These are phyloP conservation scores for Pocota personata DNA, from an alignment of 2,888 invertebrate species.

Conservation along the genomic window DNA sequence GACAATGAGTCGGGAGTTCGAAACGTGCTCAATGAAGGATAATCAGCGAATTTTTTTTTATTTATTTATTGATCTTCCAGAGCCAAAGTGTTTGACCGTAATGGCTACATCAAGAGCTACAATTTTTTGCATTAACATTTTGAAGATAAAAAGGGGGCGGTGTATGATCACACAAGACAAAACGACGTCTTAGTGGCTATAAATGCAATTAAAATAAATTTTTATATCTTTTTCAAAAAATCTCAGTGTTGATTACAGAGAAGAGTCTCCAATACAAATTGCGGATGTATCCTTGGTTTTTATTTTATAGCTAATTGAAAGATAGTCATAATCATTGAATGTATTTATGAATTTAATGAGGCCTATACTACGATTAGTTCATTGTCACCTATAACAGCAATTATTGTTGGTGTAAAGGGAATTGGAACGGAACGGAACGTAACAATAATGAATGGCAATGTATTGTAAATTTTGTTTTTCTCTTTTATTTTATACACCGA, in stretches of 20 bases:
- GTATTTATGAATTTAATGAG: slow-evolving; percentile 13
- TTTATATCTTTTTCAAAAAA: slow-evolving; percentile 9
- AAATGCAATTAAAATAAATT: slow-evolving; percentile 33
- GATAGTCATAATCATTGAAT: background rate
- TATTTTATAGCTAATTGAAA: slow-evolving; percentile 7
- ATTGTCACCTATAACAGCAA: slow-evolving; percentile 29
- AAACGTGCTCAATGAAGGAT: slow-evolving; percentile 30
- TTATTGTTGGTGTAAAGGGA: slow-evolving; percentile 7
- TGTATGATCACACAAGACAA: background rate
- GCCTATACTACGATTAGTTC: background rate
- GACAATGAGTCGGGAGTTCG: background rate
- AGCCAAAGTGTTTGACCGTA: slow-evolving; percentile 8
- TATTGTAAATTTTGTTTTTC: background rate
- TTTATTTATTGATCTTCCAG: slow-evolving; percentile 2
- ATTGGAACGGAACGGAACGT: slow-evolving; percentile 44
- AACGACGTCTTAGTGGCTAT: slow-evolving; percentile 4
- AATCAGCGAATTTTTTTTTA: background rate
- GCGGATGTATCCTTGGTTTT: slow-evolving; percentile 5
- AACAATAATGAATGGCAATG: background rate
- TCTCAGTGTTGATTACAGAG: background rate
- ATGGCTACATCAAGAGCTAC: background rate
- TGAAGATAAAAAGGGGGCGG: slow-evolving; percentile 25
- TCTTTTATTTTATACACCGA: too few relatives aligned
- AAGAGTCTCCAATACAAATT: background rate
- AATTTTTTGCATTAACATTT: slow-evolving; percentile 45